These are phyloP conservation scores for Strigamia crassipes DNA, from an alignment of 2,888 invertebrate species.

Conservation along the genomic window DNA sequence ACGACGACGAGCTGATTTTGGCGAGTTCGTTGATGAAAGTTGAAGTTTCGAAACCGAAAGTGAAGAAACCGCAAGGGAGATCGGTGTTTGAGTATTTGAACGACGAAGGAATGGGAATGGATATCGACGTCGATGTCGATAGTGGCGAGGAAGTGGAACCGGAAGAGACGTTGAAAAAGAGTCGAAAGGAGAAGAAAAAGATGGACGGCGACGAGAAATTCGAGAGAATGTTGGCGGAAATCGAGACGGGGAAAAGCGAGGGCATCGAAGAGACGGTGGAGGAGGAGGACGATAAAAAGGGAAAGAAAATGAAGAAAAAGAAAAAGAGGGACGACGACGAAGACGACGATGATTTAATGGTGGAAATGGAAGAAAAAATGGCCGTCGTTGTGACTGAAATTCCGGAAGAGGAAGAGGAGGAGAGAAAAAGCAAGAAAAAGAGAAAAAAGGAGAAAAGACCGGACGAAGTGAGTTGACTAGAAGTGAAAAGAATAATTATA, in stretches of 20 bases:
- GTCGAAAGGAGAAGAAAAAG: constrained; percentile 59
- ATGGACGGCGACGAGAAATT: constrained; percentile 75
- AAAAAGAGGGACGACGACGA: constrained; percentile 48
- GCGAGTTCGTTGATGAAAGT: not conserved
- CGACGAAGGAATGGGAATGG: constrained; percentile 44
- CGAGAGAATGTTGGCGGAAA: constrained; percentile 80
- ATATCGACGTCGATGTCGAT: not conserved
- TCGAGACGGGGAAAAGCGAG: constrained; percentile 64
- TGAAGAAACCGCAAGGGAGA: not conserved
- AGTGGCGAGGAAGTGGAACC: constrained; percentile 42
- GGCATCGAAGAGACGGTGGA: constrained; percentile 45
- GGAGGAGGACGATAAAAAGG: constrained; percentile 49
- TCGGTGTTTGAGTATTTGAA: not conserved
- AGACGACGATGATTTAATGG: constrained; percentile 45
- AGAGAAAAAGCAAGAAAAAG: constrained; percentile 47
- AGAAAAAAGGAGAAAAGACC: constrained; percentile 56
- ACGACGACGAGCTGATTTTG: not conserved
- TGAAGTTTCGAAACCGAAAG: not conserved
- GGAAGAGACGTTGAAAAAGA: constrained; percentile 52
- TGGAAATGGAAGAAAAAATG: constrained; percentile 51
- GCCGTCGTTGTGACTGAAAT: constrained; percentile 50
- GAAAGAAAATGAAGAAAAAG: constrained; percentile 48
- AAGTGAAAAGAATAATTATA: too few relatives aligned
- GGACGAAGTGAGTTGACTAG: too few relatives aligned
- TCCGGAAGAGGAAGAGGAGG: constrained; percentile 49